Evolutionary conservation across 2,888 invertebrate genomes (phyloP).

Genomic region (Drosophila anomalata): DNA sequence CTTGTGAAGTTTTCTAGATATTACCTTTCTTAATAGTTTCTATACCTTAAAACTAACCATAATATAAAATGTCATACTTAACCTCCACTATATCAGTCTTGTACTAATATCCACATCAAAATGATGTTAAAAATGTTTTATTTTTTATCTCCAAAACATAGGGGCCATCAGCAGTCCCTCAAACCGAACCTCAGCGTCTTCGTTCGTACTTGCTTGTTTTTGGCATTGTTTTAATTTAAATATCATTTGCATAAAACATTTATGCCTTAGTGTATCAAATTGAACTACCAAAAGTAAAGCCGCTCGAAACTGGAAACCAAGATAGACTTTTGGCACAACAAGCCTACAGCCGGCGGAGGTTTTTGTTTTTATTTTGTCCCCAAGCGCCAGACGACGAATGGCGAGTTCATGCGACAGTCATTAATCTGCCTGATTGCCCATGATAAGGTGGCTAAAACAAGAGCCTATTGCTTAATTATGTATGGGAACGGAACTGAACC

Average conservation of each 20-base stretch:
- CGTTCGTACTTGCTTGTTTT: constrained; percentile 53
- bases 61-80: not conserved
- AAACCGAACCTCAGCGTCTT: constrained; percentile 11
- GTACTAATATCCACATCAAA: not conserved
- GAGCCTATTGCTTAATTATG: constrained; percentile 38
- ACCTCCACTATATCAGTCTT: not conserved
- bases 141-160: not conserved
- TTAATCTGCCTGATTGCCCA: constrained; percentile 67
- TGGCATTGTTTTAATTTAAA: constrained; percentile 65
- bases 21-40: not conserved
- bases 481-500: constrained; percentile 6
- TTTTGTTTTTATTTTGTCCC: constrained; percentile 7
- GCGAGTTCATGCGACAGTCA: constrained; percentile 53
- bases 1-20: not conserved
- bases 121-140: not conserved
- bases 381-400: constrained; percentile 39
- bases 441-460: constrained; percentile 56
- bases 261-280: constrained; percentile 62
- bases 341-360: constrained; percentile 22
- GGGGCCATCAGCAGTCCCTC: not conserved
- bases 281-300: constrained; percentile 52
- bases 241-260: constrained; percentile 75
- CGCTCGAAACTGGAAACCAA: constrained; percentile 36
- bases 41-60: not conserved
- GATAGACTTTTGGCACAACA: constrained; percentile 27